phyloP scores from a whole-genome alignment of 1,140 invertebrate genomes.

The Leptopilina clavipes region DNA sequence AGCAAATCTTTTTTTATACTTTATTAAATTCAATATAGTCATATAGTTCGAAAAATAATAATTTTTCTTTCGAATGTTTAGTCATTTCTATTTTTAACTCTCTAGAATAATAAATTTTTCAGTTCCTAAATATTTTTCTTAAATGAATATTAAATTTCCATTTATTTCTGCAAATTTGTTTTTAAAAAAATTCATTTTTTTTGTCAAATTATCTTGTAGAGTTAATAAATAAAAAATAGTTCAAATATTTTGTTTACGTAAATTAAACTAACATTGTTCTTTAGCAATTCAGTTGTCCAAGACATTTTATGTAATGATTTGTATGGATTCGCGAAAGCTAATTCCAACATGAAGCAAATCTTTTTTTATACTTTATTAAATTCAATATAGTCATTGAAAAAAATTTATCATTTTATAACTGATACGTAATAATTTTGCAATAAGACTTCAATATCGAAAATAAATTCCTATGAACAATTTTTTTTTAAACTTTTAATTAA shows the following conservation, averaged over 20 bases:
- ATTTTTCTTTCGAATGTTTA: too few relatives aligned
- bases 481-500: too few relatives aligned
- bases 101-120: too few relatives aligned
- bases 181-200: background rate
- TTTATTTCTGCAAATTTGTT: too few relatives aligned
- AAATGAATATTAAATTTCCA: background rate
- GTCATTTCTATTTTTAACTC: too few relatives aligned
- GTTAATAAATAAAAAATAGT: background rate
- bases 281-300: background rate
- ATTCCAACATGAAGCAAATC: conserved; percentile 37
- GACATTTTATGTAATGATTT: conserved; percentile 46
- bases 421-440: too few relatives aligned
- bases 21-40: too few relatives aligned
- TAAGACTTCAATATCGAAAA: too few relatives aligned
- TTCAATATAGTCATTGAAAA: too few relatives aligned
- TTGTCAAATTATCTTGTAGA: background rate
- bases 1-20: conserved; percentile 19
- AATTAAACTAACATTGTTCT: background rate
- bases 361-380: background rate
- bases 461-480: conserved; percentile 15
- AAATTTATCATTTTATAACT: too few relatives aligned
- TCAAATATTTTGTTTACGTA: background rate
- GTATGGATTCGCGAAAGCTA: conserved; percentile 52
- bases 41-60: too few relatives aligned
- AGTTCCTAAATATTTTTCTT: too few relatives aligned